Evolutionary conservation across 1,140 invertebrate genomes (phyloP).

Genomic region (Penaeus chinensis): DNA sequence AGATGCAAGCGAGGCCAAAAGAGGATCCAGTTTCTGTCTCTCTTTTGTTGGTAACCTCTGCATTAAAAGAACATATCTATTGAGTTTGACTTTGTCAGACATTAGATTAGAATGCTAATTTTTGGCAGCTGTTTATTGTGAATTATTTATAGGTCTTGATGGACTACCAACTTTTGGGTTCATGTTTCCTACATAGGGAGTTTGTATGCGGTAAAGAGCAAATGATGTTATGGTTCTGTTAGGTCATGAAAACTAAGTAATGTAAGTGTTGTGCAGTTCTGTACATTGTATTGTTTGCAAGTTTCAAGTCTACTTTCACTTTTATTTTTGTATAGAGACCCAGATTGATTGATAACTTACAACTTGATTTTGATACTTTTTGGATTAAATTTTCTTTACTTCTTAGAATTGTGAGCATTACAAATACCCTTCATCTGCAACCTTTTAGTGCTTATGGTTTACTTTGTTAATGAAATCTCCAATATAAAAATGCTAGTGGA

Average conservation of each 20-base stretch:
- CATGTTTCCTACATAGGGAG: not conserved
- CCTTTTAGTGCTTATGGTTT: too few relatives aligned
- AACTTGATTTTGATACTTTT: too few relatives aligned
- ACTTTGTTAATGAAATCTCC: too few relatives aligned
- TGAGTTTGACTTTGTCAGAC: not conserved
- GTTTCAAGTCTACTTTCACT: constrained; percentile 10
- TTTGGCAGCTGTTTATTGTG: constrained; percentile 15
- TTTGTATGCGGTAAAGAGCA: too few relatives aligned
- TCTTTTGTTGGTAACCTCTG: not conserved
- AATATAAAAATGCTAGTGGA: too few relatives aligned
- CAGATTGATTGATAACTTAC: too few relatives aligned
- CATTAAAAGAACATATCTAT: too few relatives aligned
- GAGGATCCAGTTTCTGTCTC: not conserved
- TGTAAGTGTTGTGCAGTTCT: constrained; percentile 41
- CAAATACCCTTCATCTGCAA: too few relatives aligned
- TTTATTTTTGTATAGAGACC: constrained; percentile 3
- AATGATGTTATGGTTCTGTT: too few relatives aligned
- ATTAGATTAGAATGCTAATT: not conserved
- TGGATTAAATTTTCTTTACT: too few relatives aligned
- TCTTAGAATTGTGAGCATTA: too few relatives aligned
- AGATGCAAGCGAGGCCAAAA: not conserved
- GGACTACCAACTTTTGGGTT: not conserved
- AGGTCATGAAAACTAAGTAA: constrained; percentile 13
- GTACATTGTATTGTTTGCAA: constrained; percentile 31
- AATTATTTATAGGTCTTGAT: not conserved